These are phyloP conservation scores for Hirtodrosophila alboralis DNA, from an alignment of 2,888 invertebrate genomes.

Conservation along the genomic window DNA sequence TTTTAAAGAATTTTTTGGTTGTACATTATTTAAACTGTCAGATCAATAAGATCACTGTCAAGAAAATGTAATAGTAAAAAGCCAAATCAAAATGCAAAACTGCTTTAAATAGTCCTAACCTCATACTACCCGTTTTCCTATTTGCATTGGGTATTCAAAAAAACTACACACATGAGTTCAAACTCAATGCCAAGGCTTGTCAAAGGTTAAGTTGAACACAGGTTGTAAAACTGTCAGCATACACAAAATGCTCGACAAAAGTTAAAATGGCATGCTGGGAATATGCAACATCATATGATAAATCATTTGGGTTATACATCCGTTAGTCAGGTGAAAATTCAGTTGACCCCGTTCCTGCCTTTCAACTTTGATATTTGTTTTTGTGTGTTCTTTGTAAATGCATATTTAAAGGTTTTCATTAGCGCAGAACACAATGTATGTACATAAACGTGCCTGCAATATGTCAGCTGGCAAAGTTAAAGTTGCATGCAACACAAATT, in stretches of 20 bases:
- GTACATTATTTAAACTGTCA: too few species aligned
- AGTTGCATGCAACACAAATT: slow-evolving; percentile 8
- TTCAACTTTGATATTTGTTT: slow-evolving; percentile 9
- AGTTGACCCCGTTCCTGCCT: slow-evolving; percentile 27
- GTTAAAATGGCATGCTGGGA: slow-evolving; percentile 37
- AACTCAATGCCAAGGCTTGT: slow-evolving; percentile 10
- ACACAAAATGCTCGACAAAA: slow-evolving; percentile 23
- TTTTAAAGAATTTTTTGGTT: too few species aligned
- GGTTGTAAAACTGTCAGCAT: slow-evolving; percentile 51
- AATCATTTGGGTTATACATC: slow-evolving; percentile 38
- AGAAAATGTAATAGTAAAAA: too few species aligned
- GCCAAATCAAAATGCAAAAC: too few species aligned
- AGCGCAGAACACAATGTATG: slow-evolving; percentile 22
- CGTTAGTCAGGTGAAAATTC: slow-evolving; percentile 30
- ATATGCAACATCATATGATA: slow-evolving; percentile 48
- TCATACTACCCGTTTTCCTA: background rate
- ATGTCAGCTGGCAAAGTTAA: slow-evolving; percentile 16
- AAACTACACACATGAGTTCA: slow-evolving; percentile 17
- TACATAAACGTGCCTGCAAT: background rate
- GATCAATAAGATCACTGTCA: too few species aligned
- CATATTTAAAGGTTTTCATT: slow-evolving; percentile 45
- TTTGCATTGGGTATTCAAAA: slow-evolving; percentile 3
- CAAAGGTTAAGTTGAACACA: slow-evolving; percentile 45
- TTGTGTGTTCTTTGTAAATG: slow-evolving; percentile 9
- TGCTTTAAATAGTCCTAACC: background rate